phyloP scores from a whole-genome alignment of 2,113 vertebrate genomes.

The Ornithorhynchus anatinus region DNA sequence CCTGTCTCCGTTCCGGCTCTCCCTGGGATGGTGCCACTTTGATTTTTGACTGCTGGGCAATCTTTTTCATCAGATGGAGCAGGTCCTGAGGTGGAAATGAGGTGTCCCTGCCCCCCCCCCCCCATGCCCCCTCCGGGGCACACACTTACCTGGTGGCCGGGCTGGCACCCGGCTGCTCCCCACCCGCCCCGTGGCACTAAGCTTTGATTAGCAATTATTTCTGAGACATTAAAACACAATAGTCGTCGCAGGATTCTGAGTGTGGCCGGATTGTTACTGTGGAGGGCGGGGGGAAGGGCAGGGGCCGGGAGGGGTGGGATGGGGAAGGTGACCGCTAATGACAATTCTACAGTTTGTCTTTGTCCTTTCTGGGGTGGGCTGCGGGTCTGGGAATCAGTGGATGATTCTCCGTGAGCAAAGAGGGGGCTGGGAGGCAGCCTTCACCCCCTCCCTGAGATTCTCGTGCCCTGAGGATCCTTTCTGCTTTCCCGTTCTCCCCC shows the following conservation, averaged over 20 bases:
- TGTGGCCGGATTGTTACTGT: slow-evolving; percentile 39
- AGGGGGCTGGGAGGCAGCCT: no score
- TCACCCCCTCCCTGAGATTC: no score
- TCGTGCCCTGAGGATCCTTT: no score
- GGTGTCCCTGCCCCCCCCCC: slow-evolving; percentile 77
- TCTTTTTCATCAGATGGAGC: slow-evolving; percentile 82
- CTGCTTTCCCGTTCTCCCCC: no score
- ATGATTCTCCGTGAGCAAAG: no score
- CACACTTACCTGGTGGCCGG: slow-evolving; percentile 59
- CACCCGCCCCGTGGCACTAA: slow-evolving; percentile 30
- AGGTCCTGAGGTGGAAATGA: slow-evolving; percentile 84
- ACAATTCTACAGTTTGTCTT: slow-evolving; percentile 35
- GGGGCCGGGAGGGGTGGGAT: no score
- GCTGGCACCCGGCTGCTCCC: slow-evolving; percentile 49
- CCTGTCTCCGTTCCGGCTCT: slow-evolving; percentile 65
- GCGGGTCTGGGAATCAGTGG: no score
- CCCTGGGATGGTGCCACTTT: slow-evolving; percentile 68
- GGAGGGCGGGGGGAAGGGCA: no score
- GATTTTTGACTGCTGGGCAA: slow-evolving; percentile 80
- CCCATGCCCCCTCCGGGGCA: slow-evolving; percentile 61
- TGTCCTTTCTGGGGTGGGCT: no score
- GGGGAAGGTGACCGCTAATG: slow-evolving; percentile 16
- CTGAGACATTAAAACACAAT: slow-evolving; percentile 65
- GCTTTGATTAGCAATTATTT: slow-evolving; percentile 72
- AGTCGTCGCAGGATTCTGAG: slow-evolving; percentile 51